These are phyloP conservation scores for Nestor notabilis DNA, from an alignment of 2,113 vertebrate species.

Conservation along the genomic window DNA sequence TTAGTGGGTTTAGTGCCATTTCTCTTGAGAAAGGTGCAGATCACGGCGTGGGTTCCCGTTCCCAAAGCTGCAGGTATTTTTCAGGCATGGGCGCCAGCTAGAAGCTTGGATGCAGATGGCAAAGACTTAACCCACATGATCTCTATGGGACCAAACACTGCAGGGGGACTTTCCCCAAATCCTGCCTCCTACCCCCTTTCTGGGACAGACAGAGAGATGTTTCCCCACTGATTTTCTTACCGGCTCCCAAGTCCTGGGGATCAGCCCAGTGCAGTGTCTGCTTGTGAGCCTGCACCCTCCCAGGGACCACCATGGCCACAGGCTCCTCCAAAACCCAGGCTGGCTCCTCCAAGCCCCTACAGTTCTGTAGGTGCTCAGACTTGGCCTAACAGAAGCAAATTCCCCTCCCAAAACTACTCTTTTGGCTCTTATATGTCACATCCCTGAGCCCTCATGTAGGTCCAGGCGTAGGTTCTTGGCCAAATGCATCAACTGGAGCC, in stretches of 20 bases:
- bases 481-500: background rate
- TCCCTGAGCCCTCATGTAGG: background rate
- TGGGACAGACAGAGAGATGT: background rate
- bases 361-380: background rate
- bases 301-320: background rate
- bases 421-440: background rate
- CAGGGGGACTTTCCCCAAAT: background rate
- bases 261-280: background rate
- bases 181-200: background rate
- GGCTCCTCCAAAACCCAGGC: background rate
- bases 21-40: background rate
- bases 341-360: background rate
- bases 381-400: background rate
- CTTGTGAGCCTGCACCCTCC: background rate
- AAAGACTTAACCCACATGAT: background rate
- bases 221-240: background rate
- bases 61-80: background rate
- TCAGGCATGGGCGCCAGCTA: background rate
- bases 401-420: background rate
- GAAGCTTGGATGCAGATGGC: background rate
- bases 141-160: rapidly evolving
- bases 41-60: background rate
- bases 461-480: background rate
- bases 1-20: background rate
- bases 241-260: background rate